Evolutionary conservation across 2,113 vertebrate genomes (phyloP), one percentile per base, ranked within the genome.

Genomic region (Nematolebias whitei): DNA sequence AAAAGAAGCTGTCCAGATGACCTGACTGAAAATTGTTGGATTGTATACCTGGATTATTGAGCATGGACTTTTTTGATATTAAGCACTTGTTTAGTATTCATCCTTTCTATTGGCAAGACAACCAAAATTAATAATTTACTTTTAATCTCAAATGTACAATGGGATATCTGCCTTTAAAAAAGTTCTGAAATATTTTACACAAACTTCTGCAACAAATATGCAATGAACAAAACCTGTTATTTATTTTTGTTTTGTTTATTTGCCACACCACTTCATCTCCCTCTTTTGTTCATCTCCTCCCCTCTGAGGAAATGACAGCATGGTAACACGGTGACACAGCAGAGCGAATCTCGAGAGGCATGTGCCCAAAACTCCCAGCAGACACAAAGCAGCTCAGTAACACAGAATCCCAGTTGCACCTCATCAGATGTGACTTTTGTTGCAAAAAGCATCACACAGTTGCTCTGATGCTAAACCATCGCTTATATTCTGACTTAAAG

Each of bases 341-440:
- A 76, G 24, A 60, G 58, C 54, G 66, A 82, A 72, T 77, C 82
- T 67, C 80, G 65, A 55, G 61, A 59, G 79, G 43, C 77, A 76
- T 65, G 58, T 63, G 76, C 51, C 50, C 24, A 48, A 58, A 64
- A 71, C 44, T 60, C 61, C 54, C 63, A 48, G 60, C 6, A 1
- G 12, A 40, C 53, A 12, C 26, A 24, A 53, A 68, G 20, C 20
- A 53, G 20, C 58, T 16, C 13, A 29, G 20, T 24, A 38, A 20
- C 69, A 57, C 50, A 43, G 60, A 65, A 38, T 14, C 60, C 19
- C 72, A 65, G 69, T 63, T 67, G 75, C 3, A 14, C 24, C 52
- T 61, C 26, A 52, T 49, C 60, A 32, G 48, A 63, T 26, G 14
- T 45, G 58, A 39, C 24, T 32, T 32, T 45, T 6, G 9, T 50